Evolutionary conservation across 2,888 invertebrate species (phyloP), one percentile per base, ranked within the genome.

Genomic region (Aleiodes leptofemur): DNA sequence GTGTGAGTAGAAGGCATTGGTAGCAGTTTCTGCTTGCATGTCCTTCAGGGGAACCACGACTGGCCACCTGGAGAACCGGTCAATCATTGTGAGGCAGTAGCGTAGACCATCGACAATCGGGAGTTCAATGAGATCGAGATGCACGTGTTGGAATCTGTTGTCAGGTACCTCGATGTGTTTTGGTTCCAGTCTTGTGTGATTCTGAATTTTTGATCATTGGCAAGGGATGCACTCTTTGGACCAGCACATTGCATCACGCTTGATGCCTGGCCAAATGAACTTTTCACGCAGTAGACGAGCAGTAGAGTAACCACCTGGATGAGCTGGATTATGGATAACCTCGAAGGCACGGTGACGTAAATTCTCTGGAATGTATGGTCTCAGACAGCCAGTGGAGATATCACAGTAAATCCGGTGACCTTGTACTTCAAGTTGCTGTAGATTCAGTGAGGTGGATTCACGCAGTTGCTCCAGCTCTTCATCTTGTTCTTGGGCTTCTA

Each of bases 1-100:
- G 13, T 73, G 57, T 0, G 43, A 16, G 50, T 80, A 72, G 57
- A 87, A 82, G 0, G 81, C 79, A 6, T 69, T 64, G 0, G 85
- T 83, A 0, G 84, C 79, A 0, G 84, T 83, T 56, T 79, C 79
- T 6, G 84, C 84, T 14, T 81, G 76, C 29, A 82, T 82, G 71
- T 88, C 78, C 29, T 56, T 29, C 3, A 87, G 53, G 0, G 87
- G 86, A 14, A 82, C 74, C 0, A 82, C 85, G 69, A 84, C 86
- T 7, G 83, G 82, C 83, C 83, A 57, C 23, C 57, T 23, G 3
- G 57, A 29, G 57, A 57, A 57, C 8, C n/a, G n/a, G n/a, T n/a
- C n/a, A n/a, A n/a, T n/a, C n/a, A n/a, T n/a, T n/a, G n/a, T n/a
- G n/a, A n/a, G 80, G 29, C 81, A 81, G 77, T 86, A 88, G 5